Percentiles rank a stretch among this genome's conserved stretches.
Conservation (phyloP, 1,140 invertebrate species). For the Drosophila tropicalis region DNA sequence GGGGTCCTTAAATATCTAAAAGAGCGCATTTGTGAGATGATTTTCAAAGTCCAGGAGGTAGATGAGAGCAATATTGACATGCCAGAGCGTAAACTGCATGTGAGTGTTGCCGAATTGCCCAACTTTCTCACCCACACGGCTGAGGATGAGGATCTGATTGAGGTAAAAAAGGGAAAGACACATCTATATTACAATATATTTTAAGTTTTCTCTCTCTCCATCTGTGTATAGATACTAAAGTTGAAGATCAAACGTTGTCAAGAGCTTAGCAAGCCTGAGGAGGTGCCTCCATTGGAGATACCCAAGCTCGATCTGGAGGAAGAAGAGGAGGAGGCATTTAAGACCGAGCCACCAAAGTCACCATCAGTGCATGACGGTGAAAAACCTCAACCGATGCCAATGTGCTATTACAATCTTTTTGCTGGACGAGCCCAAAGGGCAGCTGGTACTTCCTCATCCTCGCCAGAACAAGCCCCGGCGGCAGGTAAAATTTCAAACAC, state of each 20-base stretch:
- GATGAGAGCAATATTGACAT: conserved; percentile 77
- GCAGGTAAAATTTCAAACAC: conserved; percentile 55
- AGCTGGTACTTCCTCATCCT: conserved; percentile 74
- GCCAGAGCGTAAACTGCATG: conserved; percentile 52
- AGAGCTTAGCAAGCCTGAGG: conserved; percentile 67
- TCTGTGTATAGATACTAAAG: conserved; percentile 64
- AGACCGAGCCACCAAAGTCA: conserved; percentile 59
- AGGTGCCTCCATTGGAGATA: conserved; percentile 61
- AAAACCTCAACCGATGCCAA: conserved; percentile 79
- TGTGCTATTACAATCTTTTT: conserved; percentile 81
- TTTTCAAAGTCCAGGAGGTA: conserved; percentile 82
- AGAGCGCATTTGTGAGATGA: conserved; percentile 80
- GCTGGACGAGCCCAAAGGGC: conserved; percentile 74
- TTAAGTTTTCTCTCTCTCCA: neutral
- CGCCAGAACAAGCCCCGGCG: conserved; percentile 76
- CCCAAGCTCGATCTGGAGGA: conserved; percentile 68
- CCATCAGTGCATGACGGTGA: conserved; percentile 68
- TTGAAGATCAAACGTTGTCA: conserved; percentile 76
- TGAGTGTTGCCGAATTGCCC: conserved; percentile 67
- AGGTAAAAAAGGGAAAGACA: conserved; percentile 37
- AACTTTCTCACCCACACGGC: conserved; percentile 71
- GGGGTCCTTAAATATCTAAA: conserved; percentile 84
- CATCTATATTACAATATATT: neutral
- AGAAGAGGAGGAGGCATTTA: conserved; percentile 62
- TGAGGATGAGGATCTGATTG: conserved; percentile 72